Evolutionary conservation across 1,140 invertebrate species (phyloP).

Genomic region (Aphaenogaster floridana): DNA sequence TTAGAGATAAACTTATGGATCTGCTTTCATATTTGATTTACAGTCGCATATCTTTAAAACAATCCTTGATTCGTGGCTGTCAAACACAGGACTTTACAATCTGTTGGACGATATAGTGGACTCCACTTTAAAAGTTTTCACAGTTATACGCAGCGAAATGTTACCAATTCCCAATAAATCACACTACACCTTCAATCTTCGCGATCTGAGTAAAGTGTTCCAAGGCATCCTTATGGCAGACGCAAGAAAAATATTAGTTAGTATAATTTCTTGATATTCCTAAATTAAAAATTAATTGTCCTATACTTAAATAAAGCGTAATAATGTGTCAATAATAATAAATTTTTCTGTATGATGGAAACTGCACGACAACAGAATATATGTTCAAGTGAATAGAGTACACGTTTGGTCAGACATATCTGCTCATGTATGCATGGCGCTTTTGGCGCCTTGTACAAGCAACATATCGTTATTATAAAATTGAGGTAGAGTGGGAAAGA

Average conservation of each 20-base stretch:
- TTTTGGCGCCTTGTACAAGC: background rate
- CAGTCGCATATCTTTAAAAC: slow-evolving; percentile 90
- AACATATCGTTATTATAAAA: slow-evolving; percentile 13
- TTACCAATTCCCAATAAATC: slow-evolving; percentile 91
- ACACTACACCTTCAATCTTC: slow-evolving; percentile 92
- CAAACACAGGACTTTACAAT: slow-evolving; percentile 80
- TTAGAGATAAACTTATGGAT: background rate
- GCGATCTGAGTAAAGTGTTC: slow-evolving; percentile 92
- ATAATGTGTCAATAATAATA: background rate
- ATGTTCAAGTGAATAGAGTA: slow-evolving; percentile 10
- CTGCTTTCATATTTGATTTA: slow-evolving; percentile 73
- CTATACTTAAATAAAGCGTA: background rate
- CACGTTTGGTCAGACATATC: slow-evolving; percentile 17
- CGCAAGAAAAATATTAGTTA: slow-evolving; percentile 86
- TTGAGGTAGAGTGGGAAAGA: background rate
- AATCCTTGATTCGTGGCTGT: slow-evolving; percentile 90
- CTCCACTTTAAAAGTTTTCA: slow-evolving; percentile 89
- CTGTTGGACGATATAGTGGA: slow-evolving; percentile 87
- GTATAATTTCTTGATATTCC: slow-evolving; percentile 13
- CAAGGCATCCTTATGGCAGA: slow-evolving; percentile 91
- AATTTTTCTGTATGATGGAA: background rate
- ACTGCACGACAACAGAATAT: background rate
- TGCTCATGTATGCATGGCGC: background rate
- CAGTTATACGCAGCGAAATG: slow-evolving; percentile 88
- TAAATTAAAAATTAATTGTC: slow-evolving; percentile 13